Evolutionary conservation across 2,888 invertebrate species (phyloP).

Genomic region (Drosophila lacicola): DNA sequence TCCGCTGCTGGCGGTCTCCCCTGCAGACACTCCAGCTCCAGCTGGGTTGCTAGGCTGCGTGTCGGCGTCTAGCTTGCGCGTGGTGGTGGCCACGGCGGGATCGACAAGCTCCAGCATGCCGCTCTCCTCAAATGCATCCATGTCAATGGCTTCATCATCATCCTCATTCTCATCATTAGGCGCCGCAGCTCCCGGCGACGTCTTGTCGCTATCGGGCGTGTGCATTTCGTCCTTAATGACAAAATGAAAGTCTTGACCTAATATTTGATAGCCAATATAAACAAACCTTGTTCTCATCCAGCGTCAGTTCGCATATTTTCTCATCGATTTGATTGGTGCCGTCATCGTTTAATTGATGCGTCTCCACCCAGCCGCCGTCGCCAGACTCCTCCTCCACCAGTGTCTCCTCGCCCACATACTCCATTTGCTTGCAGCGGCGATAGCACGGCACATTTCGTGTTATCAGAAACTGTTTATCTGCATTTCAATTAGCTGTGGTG

Average conservation of each 20-base stretch:
- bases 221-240: constrained; percentile 76
- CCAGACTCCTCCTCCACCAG: constrained; percentile 94
- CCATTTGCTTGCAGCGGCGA: constrained; percentile 94
- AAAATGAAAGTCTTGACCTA: background rate
- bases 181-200: constrained; percentile 78
- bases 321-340: constrained; percentile 88
- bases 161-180: constrained; percentile 91
- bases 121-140: constrained; percentile 98
- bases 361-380: constrained; percentile 98
- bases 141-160: constrained; percentile 96
- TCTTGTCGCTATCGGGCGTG: constrained; percentile 69
- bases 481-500: constrained; percentile 15
- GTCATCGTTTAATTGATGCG: constrained; percentile 92
- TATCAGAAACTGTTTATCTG: constrained; percentile 97
- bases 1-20: constrained; percentile 84
- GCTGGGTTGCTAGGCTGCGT: constrained; percentile 45
- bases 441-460: constrained; percentile 99
- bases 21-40: constrained; percentile 43
- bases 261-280: background rate
- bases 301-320: constrained; percentile 92
- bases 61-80: constrained; percentile 81
- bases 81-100: constrained; percentile 87
- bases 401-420: constrained; percentile 89
- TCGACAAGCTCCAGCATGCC: constrained; percentile 97
- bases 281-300: constrained; percentile 88